phyloP scores from a whole-genome alignment of 2,888 invertebrate species.

The Dorcus hopei region DNA sequence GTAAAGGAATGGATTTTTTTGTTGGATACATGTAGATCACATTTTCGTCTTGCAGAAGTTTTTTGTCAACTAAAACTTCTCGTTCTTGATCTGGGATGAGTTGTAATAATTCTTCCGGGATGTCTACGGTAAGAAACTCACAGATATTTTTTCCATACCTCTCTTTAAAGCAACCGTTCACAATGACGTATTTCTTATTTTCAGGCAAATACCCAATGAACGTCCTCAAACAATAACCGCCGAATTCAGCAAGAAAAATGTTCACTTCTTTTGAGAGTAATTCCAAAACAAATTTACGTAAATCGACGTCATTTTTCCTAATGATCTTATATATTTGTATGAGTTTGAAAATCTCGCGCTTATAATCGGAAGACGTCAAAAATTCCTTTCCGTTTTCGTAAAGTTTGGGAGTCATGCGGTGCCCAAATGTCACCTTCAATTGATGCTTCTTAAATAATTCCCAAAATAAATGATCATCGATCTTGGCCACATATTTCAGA shows the following conservation, averaged over 20 bases:
- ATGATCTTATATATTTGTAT: constrained; percentile 1
- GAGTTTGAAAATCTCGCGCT: not conserved
- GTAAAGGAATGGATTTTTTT: not conserved
- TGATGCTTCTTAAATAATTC: constrained; percentile 4
- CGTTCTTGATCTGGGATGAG: constrained; percentile 2
- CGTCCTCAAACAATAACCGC: not conserved
- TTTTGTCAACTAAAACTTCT: not conserved
- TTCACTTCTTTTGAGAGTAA: constrained; percentile 5
- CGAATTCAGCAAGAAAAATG: not conserved
- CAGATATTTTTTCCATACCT: constrained; percentile 3
- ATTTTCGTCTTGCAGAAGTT: constrained; percentile 2
- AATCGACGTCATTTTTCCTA: constrained; percentile 2
- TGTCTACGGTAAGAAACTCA: not conserved
- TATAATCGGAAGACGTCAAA: not conserved
- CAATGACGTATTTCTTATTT: not conserved
- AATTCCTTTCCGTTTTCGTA: not conserved
- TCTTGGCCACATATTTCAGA: constrained; percentile 7
- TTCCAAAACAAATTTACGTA: constrained; percentile 9
- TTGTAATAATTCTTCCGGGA: not conserved
- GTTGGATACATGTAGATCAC: not conserved
- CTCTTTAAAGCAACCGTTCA: constrained; percentile 1
- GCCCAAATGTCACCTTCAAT: constrained; percentile 7
- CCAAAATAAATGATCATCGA: constrained; percentile 7
- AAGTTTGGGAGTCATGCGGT: constrained; percentile 7
- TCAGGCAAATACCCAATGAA: not conserved